These are phyloP conservation scores for Berghia stephanieae DNA, from an alignment of 1,140 invertebrate genomes.

Conservation along the genomic window DNA sequence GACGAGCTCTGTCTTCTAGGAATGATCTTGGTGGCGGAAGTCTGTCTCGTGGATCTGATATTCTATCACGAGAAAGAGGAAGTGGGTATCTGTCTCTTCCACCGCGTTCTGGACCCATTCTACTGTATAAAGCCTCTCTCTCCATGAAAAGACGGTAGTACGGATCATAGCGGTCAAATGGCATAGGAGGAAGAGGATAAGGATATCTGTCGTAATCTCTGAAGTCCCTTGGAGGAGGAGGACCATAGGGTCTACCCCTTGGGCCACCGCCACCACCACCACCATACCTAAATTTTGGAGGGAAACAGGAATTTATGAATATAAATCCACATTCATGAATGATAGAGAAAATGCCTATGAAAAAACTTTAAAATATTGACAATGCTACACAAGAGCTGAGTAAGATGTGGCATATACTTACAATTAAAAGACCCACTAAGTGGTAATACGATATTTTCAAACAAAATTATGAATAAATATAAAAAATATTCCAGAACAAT, in stretches of 20 bases:
- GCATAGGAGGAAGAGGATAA: conserved; percentile 32
- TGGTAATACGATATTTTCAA: too few relatives aligned
- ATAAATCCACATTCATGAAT: too few relatives aligned
- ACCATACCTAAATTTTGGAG: too few relatives aligned
- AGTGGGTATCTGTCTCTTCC: conserved; percentile 36
- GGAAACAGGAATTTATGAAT: too few relatives aligned
- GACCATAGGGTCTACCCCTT: conserved; percentile 35
- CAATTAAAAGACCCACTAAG: too few relatives aligned
- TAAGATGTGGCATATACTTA: too few relatives aligned
- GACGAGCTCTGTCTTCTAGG: conserved; percentile 34
- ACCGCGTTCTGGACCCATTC: conserved; percentile 25
- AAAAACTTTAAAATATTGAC: too few relatives aligned
- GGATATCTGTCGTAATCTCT: conserved; percentile 40
- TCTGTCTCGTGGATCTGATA: conserved; percentile 37
- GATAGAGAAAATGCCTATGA: too few relatives aligned
- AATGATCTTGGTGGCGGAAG: conserved; percentile 34
- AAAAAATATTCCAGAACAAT: too few relatives aligned
- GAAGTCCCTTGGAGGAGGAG: conserved; percentile 33
- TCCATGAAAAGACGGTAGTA: conserved; percentile 42
- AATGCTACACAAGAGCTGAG: too few relatives aligned
- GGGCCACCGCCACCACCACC: conserved; percentile 37
- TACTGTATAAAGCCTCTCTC: conserved; percentile 36
- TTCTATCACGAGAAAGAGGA: conserved; percentile 28
- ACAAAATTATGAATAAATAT: too few relatives aligned
- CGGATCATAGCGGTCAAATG: conserved; percentile 41